phyloP scores from a whole-genome alignment of 2,797 vertebrate species.

The Molothrus ater region DNA sequence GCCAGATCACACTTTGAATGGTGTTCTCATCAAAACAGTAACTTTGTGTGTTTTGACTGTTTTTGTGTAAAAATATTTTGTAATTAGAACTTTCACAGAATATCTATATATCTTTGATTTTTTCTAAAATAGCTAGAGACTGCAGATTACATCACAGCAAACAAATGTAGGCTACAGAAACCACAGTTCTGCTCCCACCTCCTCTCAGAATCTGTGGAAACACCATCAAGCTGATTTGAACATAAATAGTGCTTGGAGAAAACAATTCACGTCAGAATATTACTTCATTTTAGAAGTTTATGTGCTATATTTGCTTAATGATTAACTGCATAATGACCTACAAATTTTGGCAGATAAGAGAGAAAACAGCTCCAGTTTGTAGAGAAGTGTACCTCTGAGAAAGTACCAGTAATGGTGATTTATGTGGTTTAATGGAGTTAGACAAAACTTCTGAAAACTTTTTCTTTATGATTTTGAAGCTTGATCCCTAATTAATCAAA shows the following conservation, averaged over 20 bases:
- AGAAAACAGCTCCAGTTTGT: slow-evolving; percentile 19
- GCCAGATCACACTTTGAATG: not conserved
- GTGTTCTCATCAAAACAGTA: not conserved
- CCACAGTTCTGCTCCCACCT: not conserved
- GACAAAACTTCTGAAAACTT: not conserved
- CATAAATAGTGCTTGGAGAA: not conserved
- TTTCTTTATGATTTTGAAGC: not conserved
- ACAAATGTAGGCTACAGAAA: not conserved
- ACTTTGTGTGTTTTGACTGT: not conserved
- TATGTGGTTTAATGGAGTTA: not conserved
- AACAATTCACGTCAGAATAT: not conserved
- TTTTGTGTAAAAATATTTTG: not conserved
- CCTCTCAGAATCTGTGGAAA: not conserved
- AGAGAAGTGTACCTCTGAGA: not conserved
- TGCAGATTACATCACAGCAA: not conserved
- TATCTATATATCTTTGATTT: not conserved
- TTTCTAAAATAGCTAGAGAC: not conserved
- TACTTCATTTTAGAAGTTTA: not conserved
- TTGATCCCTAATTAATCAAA: not conserved
- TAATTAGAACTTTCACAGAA: not conserved
- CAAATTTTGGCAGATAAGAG: not conserved
- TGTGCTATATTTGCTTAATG: not conserved
- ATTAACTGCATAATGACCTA: not conserved
- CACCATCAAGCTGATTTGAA: slow-evolving; percentile 13
- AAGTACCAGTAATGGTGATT: not conserved